phyloP scores from a whole-genome alignment of 1,140 invertebrate species.

The Procambarus virginalis region DNA sequence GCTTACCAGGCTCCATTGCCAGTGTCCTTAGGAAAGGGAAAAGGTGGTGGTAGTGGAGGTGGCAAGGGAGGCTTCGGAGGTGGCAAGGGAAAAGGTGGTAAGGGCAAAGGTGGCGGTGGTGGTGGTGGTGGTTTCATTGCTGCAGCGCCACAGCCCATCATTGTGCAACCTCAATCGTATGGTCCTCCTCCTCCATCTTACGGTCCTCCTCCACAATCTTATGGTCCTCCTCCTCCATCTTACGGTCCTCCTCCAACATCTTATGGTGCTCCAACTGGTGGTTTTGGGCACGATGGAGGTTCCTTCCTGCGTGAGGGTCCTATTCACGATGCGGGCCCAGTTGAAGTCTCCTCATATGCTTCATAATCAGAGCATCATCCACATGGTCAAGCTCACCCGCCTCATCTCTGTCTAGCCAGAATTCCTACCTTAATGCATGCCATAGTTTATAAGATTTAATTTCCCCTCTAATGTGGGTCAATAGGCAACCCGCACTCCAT shows the following conservation, averaged over 20 bases:
- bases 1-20: background rate
- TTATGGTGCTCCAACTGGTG: slow-evolving; percentile 12
- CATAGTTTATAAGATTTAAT: background rate
- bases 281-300: too few species aligned
- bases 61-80: slow-evolving; percentile 20
- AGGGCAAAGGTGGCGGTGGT: slow-evolving; percentile 8
- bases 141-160: background rate
- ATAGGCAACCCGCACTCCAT: background rate
- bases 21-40: background rate
- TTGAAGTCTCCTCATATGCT: slow-evolving; percentile 35
- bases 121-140: slow-evolving; percentile 1
- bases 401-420: background rate
- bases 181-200: slow-evolving; percentile 23
- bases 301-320: too few species aligned
- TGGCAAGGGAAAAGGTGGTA: slow-evolving; percentile 2
- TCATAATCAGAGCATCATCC: slow-evolving; percentile 8
- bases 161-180: background rate
- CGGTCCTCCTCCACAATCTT: slow-evolving; percentile 16
- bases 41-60: background rate
- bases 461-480: background rate
- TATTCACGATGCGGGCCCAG: background rate
- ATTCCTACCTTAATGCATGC: background rate
- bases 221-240: background rate
- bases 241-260: slow-evolving; percentile 21
- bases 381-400: background rate